A percentile compares a stretch with the other conserved stretches of the same genome.
phyloP scores from a whole-genome alignment of 1,140 invertebrate species.

The Mactra quadrangularis region DNA sequence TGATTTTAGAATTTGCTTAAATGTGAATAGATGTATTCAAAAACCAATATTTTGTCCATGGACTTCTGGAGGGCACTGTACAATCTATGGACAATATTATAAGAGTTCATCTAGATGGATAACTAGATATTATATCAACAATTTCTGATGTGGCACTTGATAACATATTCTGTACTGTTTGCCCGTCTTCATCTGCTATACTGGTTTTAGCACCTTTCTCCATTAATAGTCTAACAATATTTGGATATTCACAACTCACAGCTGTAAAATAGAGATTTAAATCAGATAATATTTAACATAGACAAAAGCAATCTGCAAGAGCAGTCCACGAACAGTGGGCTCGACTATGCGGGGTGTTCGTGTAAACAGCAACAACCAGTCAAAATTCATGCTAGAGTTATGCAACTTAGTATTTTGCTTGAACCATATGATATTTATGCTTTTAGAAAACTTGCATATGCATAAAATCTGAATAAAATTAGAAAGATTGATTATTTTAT shows the following conservation, averaged over 20 bases:
- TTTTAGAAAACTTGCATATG: no score
- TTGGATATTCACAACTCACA: constrained; percentile 72
- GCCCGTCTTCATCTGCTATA: constrained; percentile 67
- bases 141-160: constrained; percentile 32
- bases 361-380: no score
- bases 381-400: background rate
- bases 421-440: no score
- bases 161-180: constrained; percentile 13
- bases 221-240: constrained; percentile 67
- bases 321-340: no score
- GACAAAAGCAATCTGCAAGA: no score
- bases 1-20: no score
- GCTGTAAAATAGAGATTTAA: constrained; percentile 65
- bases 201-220: constrained; percentile 55
- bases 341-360: no score
- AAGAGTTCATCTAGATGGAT: constrained; percentile 23
- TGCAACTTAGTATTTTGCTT: background rate
- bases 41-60: no score
- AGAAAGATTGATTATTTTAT: no score
- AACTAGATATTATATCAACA: constrained; percentile 28
- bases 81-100: background rate
- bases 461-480: no score
- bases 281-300: background rate
- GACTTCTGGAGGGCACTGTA: no score
- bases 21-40: no score